These are phyloP conservation scores for Agrilus planipennis DNA, from an alignment of 1,140 invertebrate species.

Conservation along the genomic window DNA sequence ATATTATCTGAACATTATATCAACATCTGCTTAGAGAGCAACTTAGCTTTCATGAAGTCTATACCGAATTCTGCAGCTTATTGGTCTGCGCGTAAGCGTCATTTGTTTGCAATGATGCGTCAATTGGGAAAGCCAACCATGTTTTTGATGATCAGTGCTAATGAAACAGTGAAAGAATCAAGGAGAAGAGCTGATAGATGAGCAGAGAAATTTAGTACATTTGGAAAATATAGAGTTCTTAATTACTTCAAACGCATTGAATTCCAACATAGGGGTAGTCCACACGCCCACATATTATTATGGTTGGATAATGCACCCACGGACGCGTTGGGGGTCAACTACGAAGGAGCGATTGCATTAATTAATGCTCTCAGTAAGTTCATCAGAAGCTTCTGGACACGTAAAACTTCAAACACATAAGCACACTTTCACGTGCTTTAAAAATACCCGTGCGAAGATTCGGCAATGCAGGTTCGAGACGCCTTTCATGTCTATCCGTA, in stretches of 20 bases:
- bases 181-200: background rate
- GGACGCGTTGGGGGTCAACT: background rate
- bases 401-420: no score
- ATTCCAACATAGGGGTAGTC: constrained; percentile 33
- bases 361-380: no score
- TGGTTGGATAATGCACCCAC: constrained; percentile 28
- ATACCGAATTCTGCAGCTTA: background rate
- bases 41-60: background rate
- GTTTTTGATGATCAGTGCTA: constrained; percentile 9
- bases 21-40: background rate
- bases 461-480: no score
- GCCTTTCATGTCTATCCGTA: no score
- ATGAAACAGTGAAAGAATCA: constrained; percentile 5
- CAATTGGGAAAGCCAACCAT: constrained; percentile 10
- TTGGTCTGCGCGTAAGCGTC: constrained; percentile 7
- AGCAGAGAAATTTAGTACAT: constrained; percentile 12
- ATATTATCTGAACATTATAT: background rate
- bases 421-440: no score
- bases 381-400: no score
- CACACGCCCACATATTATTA: constrained; percentile 25
- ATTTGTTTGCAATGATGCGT: constrained; percentile 10
- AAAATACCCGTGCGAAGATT: no score
- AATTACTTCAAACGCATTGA: constrained; percentile 28
- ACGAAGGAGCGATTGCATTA: no score
- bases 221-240: constrained; percentile 19